A percentile compares a stretch with the other conserved stretches of the same genome.
Conservation (phyloP, 1,140 invertebrate genomes). For the Ips nitidus region DNA sequence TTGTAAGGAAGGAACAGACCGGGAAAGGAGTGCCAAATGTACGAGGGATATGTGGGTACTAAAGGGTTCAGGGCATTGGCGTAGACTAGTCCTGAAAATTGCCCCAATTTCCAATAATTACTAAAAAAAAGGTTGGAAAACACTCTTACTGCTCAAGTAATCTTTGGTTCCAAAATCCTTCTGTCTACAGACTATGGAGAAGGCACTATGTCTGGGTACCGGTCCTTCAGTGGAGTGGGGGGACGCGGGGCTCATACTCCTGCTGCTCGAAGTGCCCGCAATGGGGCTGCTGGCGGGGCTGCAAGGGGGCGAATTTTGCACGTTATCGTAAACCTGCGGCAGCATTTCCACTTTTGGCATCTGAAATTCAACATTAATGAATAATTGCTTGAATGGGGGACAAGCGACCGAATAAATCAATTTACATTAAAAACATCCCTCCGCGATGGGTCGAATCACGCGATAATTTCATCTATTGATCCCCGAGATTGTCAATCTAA, state of each 20-base stretch:
- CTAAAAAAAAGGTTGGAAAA: background rate
- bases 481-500: constrained; percentile 47
- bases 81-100: constrained; percentile 49
- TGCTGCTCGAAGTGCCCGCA: constrained; percentile 41
- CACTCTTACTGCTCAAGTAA: constrained; percentile 21
- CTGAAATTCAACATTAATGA: constrained; percentile 37
- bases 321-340: constrained; percentile 35
- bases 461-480: constrained; percentile 49
- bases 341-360: constrained; percentile 50
- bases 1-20: constrained; percentile 51
- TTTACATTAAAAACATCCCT: constrained; percentile 38
- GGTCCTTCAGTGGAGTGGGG: constrained; percentile 40
- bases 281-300: constrained; percentile 45
- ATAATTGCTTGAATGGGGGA: background rate
- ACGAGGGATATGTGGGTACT: constrained; percentile 50
- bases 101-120: background rate
- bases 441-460: constrained; percentile 26
- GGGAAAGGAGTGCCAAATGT: constrained; percentile 53
- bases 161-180: constrained; percentile 40
- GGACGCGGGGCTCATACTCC: constrained; percentile 49
- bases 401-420: constrained; percentile 1
- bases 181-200: constrained; percentile 50
- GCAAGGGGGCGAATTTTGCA: constrained; percentile 36
- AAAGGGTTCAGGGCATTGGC: constrained; percentile 50
- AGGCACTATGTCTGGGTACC: constrained; percentile 48